Evolutionary conservation across 2,797 vertebrate genomes (phyloP), one percentile per base, ranked within the genome.

Genomic region (Sciaenops ocellatus): DNA sequence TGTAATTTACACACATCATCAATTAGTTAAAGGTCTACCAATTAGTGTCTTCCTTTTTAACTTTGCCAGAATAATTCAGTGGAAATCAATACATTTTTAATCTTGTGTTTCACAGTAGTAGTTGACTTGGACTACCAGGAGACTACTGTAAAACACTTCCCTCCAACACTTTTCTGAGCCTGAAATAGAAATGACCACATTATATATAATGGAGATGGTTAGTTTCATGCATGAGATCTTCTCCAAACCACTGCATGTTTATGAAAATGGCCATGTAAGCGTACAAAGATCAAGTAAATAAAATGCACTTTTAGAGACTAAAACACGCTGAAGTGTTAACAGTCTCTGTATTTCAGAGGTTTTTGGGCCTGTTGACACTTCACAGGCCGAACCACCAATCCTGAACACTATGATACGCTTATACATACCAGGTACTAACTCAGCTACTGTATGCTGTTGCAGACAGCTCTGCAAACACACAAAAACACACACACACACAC

Each of bases 1-100:
- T 68, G 76, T 76, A 77, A 92, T 92, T 86, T 84, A 84, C 73
- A 65, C 61, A 87, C 24, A 76, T 88, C 73, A 91, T 93, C 80
- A 92, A 92, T 94, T 88, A 92, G 79, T 93, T 87, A 92, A 87
- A 81, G 71, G 80, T 87, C 81, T 82, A 80, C 87, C 87, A 92
- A 93, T 93, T 90, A 89, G 79, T 54, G 22, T 75, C 74, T 91
- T 89, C 69, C 73, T 89, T 87, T 89, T 89, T 56, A 89, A 91
- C 81, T 87, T 87, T 90, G 69, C 76, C 38, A 62, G 87, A 94
- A 93, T 93, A 87, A 89, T 92, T 91, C 38, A 91, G 76, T 54
- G 60, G 63, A 85, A 90, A 86, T 91, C 78, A 63, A 88, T 91
- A n/a, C 51, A 93, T 92, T 92, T 93, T 91, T 91, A 78, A 91